A percentile compares a stretch with the other conserved stretches of the same genome.
These are phyloP conservation scores for Odocoileus hemionus DNA, from an alignment of 2,113 vertebrate species.

Conservation along the genomic window DNA sequence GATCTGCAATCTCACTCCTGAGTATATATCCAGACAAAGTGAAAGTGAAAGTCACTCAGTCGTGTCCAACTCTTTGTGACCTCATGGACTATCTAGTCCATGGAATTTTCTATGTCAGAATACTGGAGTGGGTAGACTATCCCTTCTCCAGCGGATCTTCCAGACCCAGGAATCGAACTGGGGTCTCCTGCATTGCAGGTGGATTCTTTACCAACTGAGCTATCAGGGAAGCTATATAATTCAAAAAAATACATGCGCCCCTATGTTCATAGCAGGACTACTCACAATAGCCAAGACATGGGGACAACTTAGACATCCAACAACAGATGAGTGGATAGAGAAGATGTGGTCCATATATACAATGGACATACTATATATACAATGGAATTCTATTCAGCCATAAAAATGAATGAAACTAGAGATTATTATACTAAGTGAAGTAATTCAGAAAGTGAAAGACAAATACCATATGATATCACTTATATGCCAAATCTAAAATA, in stretches of 20 bases:
- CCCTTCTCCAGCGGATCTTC: background rate
- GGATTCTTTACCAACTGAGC: background rate
- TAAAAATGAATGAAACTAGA: background rate
- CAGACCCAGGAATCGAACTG: background rate
- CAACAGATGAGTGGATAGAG: background rate
- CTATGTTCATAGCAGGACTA: background rate
- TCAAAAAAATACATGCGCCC: background rate
- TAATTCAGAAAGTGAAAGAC: background rate
- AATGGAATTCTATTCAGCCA: background rate
- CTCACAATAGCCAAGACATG: background rate
- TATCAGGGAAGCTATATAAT: background rate
- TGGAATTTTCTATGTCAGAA: background rate
- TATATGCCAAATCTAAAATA: background rate
- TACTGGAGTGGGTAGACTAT: background rate
- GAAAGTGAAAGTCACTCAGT: background rate
- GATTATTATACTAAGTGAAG: background rate
- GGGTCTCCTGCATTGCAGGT: background rate
- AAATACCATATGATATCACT: background rate
- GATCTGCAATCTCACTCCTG: background rate
- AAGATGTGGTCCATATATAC: background rate
- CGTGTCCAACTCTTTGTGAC: accelerated
- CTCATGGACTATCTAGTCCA: background rate
- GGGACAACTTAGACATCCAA: background rate
- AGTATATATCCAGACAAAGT: background rate
- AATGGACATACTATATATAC: background rate